Percentiles rank a stretch among this genome's conserved stretches.
Conservation (phyloP, 2,888 invertebrate species). For the Drosophila merina region DNA sequence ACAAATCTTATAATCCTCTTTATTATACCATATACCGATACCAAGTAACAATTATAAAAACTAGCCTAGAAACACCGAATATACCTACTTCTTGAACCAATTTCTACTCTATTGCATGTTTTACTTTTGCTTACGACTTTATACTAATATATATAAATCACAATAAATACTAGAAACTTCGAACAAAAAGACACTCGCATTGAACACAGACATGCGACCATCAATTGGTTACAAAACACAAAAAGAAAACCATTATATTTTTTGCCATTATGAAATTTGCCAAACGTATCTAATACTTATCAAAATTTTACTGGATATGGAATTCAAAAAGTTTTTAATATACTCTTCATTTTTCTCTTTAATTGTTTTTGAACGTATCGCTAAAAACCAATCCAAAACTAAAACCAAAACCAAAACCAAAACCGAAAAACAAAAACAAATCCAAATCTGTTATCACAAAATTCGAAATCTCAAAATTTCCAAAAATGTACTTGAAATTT, state of each 20-base stretch:
- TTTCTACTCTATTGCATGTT: constrained; percentile 38
- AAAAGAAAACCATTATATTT: constrained; percentile 57
- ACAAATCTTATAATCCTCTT: constrained; percentile 8
- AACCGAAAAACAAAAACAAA: constrained; percentile 24
- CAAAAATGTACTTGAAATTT: constrained; percentile 66
- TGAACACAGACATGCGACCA: constrained; percentile 46
- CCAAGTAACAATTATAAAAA: constrained; percentile 17
- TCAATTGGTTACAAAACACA: constrained; percentile 31
- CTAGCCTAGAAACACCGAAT: constrained; percentile 35
- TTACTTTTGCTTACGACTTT: constrained; percentile 43
- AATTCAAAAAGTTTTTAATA: constrained; percentile 74
- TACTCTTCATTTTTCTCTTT: constrained; percentile 78
- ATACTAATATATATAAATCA: constrained; percentile 42
- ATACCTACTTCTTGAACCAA: constrained; percentile 18
- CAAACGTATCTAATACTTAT: constrained; percentile 45
- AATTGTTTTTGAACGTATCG: constrained; percentile 79
- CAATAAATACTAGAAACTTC: constrained; percentile 55
- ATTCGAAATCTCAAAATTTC: constrained; percentile 56
- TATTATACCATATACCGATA: constrained; percentile 1
- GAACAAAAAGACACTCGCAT: constrained; percentile 16
- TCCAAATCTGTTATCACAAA: constrained; percentile 62
- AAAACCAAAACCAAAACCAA: constrained; percentile 44
- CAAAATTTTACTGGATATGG: constrained; percentile 67
- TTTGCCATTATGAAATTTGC: constrained; percentile 50
- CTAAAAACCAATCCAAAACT: constrained; percentile 57